Evolutionary conservation across 2,888 invertebrate genomes (phyloP).

Genomic region (Tryphoninae sp.): DNA sequence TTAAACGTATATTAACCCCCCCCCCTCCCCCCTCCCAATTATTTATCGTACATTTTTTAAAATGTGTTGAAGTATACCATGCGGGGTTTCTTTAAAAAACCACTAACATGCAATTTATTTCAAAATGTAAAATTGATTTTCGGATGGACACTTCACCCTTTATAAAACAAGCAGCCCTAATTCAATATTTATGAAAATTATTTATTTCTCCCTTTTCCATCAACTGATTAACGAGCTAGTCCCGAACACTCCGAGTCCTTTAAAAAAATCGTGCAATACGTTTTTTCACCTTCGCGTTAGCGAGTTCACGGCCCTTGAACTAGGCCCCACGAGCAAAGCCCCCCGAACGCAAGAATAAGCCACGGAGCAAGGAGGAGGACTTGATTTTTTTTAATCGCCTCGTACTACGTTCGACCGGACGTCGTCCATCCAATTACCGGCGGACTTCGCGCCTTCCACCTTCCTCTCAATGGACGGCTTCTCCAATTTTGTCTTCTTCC

Average conservation of each 20-base stretch:
- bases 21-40: no score
- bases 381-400: constrained; percentile 34
- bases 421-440: constrained; percentile 63
- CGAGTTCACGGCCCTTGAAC: background rate
- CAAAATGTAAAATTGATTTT: no score
- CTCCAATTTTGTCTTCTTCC: constrained; percentile 44
- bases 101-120: no score
- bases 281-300: constrained; percentile 28
- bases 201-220: background rate
- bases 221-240: background rate
- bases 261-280: background rate
- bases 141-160: no score
- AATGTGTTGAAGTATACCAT: no score
- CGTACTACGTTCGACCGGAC: constrained; percentile 49
- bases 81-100: no score
- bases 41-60: no score
- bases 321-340: background rate
- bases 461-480: constrained; percentile 48
- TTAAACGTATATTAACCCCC: no score
- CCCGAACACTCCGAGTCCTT: background rate
- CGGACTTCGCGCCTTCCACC: constrained; percentile 52
- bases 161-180: no score
- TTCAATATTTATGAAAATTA: no score
- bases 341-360: constrained; percentile 1
- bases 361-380: background rate